Conservation (phyloP, 2,113 vertebrate genomes). For the Ia io region DNA sequence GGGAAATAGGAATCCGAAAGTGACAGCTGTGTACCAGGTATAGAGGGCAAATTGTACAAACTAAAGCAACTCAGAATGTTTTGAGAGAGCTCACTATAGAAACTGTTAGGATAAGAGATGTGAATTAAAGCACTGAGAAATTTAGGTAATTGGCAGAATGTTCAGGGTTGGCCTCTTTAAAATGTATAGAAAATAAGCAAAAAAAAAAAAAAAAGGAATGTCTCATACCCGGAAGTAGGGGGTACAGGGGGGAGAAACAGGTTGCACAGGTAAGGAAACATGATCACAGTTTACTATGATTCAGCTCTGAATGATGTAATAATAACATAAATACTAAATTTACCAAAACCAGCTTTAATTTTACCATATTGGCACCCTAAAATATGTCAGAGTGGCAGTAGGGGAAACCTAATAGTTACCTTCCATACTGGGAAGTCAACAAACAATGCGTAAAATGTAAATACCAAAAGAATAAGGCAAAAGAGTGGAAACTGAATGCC, state of each 20-base stretch:
- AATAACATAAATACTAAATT: background rate
- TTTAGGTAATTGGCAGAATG: background rate
- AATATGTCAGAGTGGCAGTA: background rate
- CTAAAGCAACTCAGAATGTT: background rate
- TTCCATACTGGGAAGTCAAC: background rate
- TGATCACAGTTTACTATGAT: background rate
- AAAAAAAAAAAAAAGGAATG: background rate
- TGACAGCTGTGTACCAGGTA: background rate
- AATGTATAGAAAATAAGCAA: background rate
- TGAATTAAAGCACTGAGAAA: background rate
- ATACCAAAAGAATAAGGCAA: background rate
- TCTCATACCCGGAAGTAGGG: background rate
- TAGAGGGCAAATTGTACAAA: background rate
- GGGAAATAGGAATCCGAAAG: background rate
- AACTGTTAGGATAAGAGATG: background rate
- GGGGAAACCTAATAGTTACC: background rate
- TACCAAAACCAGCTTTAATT: background rate
- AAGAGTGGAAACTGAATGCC: background rate
- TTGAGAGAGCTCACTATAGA: background rate
- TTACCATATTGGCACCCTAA: background rate
- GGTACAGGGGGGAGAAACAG: fast-evolving
- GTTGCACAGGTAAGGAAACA: background rate
- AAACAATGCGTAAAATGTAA: background rate
- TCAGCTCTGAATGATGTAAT: background rate
- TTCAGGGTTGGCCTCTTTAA: background rate